These are phyloP conservation scores for Synanthedon andrenaeformis DNA, from an alignment of 2,888 invertebrate species.

Conservation along the genomic window DNA sequence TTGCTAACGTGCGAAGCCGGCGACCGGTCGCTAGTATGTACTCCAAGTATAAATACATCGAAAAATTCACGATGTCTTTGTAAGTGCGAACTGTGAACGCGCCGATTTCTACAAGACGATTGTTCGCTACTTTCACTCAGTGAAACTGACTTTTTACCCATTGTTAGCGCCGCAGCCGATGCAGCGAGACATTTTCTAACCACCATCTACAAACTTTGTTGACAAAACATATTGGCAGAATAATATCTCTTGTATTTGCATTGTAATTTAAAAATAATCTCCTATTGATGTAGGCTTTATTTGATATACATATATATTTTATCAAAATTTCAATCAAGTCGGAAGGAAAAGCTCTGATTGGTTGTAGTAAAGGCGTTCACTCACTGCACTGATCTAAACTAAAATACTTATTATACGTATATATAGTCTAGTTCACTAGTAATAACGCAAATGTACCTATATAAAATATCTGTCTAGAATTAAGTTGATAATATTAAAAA, in stretches of 20 bases:
- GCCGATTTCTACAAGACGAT: constrained; percentile 46
- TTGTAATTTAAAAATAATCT: not conserved
- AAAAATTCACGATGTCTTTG: not conserved
- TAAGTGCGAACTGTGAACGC: constrained; percentile 16
- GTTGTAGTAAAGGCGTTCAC: too few relatives aligned
- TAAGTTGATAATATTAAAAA: too few relatives aligned
- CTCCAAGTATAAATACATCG: not conserved
- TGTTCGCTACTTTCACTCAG: constrained; percentile 63
- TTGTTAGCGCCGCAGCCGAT: constrained; percentile 26
- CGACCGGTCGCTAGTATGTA: too few relatives aligned
- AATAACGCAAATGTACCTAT: too few relatives aligned
- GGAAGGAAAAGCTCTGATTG: too few relatives aligned
- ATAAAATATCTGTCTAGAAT: too few relatives aligned
- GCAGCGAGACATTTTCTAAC: constrained; percentile 18
- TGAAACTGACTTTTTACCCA: constrained; percentile 64
- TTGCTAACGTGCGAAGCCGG: too few relatives aligned
- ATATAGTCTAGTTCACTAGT: too few relatives aligned
- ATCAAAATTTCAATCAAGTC: too few relatives aligned
- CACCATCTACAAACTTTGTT: constrained; percentile 13
- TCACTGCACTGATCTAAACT: too few relatives aligned
- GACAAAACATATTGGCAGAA: not conserved
- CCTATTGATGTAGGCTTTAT: not conserved
- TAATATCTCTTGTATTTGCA: not conserved
- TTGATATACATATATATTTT: too few relatives aligned
- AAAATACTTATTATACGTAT: too few relatives aligned